Conservation (phyloP, 1,140 invertebrate genomes). For the Mamestra configurata region DNA sequence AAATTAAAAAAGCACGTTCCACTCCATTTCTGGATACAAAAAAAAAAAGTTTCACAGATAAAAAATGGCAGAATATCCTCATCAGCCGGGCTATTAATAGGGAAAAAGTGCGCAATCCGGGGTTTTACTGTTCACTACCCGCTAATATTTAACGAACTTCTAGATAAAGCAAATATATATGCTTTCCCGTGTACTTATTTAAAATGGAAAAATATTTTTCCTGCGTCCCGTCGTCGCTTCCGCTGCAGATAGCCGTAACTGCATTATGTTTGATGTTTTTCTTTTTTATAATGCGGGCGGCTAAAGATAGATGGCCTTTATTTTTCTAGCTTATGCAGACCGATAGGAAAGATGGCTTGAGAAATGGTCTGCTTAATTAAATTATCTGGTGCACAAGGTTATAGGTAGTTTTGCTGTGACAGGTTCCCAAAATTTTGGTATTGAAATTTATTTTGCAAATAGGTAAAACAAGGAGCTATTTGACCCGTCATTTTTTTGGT, state of each 20-base stretch:
- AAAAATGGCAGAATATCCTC: slow-evolving; percentile 63
- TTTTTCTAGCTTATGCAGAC: slow-evolving; percentile 43
- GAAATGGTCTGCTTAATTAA: background rate
- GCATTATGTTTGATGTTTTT: slow-evolving; percentile 58
- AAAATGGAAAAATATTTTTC: slow-evolving; percentile 83
- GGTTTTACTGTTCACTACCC: slow-evolving; percentile 66
- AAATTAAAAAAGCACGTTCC: slow-evolving; percentile 64
- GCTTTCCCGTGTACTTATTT: slow-evolving; percentile 81
- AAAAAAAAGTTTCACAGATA: slow-evolving; percentile 57
- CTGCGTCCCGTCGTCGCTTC: slow-evolving; percentile 62
- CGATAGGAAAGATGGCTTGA: slow-evolving; percentile 4
- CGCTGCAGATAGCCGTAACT: slow-evolving; percentile 54
- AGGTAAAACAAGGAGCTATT: too few species aligned
- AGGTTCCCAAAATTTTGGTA: background rate
- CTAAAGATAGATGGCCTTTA: slow-evolving; percentile 52
- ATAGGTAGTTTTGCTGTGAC: background rate
- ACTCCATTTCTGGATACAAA: slow-evolving; percentile 65
- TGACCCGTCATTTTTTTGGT: too few species aligned
- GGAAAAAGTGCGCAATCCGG: slow-evolving; percentile 71
- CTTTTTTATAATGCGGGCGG: slow-evolving; percentile 50
- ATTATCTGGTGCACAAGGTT: too few species aligned
- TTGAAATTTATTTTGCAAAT: too few species aligned
- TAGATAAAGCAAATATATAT: slow-evolving; percentile 83
- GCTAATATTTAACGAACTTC: slow-evolving; percentile 81
- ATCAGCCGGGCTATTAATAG: slow-evolving; percentile 70